phyloP scores from a whole-genome alignment of 1,140 invertebrate species.

The Drosophila saltans region DNA sequence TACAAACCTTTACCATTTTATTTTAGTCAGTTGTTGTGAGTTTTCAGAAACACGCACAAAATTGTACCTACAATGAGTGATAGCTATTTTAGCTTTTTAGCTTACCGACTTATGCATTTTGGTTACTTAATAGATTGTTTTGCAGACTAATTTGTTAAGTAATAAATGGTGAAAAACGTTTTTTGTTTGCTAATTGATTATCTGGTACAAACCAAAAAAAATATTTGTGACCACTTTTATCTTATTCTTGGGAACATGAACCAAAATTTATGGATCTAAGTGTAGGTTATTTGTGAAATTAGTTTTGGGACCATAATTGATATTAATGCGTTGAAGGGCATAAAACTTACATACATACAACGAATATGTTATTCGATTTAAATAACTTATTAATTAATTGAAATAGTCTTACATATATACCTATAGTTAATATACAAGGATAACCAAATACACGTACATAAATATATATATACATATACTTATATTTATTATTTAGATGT shows the following conservation, averaged over 20 bases:
- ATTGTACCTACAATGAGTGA: constrained; percentile 9
- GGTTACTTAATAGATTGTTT: constrained; percentile 2
- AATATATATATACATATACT: neutral
- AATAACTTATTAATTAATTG: constrained; percentile 8
- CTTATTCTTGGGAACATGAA: constrained; percentile 13
- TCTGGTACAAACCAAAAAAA: neutral
- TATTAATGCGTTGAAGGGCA: constrained; percentile 10
- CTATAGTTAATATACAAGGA: constrained; percentile 11
- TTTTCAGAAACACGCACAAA: constrained; percentile 1
- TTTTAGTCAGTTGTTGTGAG: constrained; percentile 3
- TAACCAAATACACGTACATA: constrained; percentile 9
- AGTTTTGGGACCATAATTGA: constrained; percentile 12
- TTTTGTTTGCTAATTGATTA: constrained; percentile 4
- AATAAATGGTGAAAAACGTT: neutral
- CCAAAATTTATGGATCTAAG: neutral
- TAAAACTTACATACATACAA: constrained; percentile 9
- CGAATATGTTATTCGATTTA: constrained; percentile 16
- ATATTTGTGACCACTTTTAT: constrained; percentile 1
- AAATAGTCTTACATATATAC: constrained; percentile 6
- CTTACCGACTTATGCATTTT: neutral
- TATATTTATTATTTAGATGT: constrained; percentile 11
- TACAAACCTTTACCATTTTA: neutral
- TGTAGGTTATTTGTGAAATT: constrained; percentile 4
- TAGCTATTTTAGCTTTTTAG: constrained; percentile 13
- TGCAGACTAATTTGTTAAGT: neutral